Percentiles rank a stretch among this genome's conserved stretches.
phyloP scores from a whole-genome alignment of 2,797 vertebrate genomes.

The Okamejei kenojei region DNA sequence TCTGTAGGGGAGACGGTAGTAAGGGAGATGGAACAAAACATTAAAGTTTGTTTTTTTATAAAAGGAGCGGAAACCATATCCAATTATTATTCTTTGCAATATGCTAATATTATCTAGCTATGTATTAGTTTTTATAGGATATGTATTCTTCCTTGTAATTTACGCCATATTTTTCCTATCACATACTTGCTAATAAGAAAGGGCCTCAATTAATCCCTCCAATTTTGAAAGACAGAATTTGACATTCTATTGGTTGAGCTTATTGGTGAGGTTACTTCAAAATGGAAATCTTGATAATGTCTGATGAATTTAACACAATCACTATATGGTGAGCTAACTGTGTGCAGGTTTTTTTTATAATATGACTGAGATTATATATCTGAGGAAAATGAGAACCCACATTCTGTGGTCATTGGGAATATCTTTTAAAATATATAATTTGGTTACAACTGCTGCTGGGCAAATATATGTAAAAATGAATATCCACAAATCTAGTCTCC shows the following conservation, averaged over 20 bases:
- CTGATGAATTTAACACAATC: not conserved
- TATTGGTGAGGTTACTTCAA: not conserved
- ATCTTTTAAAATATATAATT: not conserved
- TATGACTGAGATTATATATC: too few species aligned
- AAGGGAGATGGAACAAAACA: too few species aligned
- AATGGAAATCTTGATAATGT: not conserved
- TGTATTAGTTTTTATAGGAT: too few species aligned
- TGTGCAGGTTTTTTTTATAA: not conserved
- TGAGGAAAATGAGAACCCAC: not conserved
- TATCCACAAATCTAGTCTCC: not conserved
- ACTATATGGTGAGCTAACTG: not conserved
- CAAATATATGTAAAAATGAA: not conserved
- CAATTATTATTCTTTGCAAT: too few species aligned
- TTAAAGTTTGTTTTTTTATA: too few species aligned
- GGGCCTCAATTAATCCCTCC: too few species aligned
- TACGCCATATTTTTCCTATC: not conserved
- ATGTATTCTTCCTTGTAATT: too few species aligned
- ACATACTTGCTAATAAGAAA: not conserved
- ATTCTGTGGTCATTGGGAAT: conserved; percentile 8
- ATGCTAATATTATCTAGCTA: too few species aligned
- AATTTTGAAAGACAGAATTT: not conserved
- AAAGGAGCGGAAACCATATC: too few species aligned
- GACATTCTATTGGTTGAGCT: not conserved
- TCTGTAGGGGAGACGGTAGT: too few species aligned
- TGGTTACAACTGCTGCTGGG: not conserved